phyloP scores from a whole-genome alignment of 2,113 vertebrate genomes.

The Apistogramma diplotaenia region DNA sequence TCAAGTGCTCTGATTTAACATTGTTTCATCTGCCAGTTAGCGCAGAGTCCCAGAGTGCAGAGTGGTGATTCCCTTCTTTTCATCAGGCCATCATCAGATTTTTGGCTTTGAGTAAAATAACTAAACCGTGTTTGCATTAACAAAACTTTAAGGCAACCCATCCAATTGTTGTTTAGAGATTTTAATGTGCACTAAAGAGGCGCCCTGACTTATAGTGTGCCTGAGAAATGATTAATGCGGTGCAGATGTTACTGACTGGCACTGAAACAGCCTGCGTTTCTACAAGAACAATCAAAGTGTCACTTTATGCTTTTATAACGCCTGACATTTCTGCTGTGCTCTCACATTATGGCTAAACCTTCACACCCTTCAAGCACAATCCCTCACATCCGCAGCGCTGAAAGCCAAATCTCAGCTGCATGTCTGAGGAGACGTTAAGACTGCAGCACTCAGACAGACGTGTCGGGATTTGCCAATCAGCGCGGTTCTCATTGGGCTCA shows the following conservation, averaged over 20 bases:
- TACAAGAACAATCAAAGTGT: constrained; percentile 36
- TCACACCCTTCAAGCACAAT: constrained; percentile 52
- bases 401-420: constrained; percentile 26
- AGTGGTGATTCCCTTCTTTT: background rate
- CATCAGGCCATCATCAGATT: background rate
- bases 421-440: constrained; percentile 52
- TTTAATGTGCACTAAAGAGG: background rate
- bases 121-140: background rate
- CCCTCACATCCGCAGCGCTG: constrained; percentile 2
- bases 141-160: background rate
- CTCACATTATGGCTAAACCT: constrained; percentile 43
- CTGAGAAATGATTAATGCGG: constrained; percentile 2
- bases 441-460: constrained; percentile 28
- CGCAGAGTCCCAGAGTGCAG: background rate
- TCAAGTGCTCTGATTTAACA: background rate
- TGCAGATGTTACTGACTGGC: constrained; percentile 12
- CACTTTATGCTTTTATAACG: constrained; percentile 37
- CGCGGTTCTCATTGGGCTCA: constrained; percentile 46
- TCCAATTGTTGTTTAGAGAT: background rate
- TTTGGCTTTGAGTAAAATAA: background rate
- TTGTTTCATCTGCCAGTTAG: background rate
- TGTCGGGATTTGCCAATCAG: constrained; percentile 58
- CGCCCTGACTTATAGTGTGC: background rate
- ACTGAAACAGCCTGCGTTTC: constrained; percentile 8
- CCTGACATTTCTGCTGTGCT: constrained; percentile 45